Base-by-base conservation (phyloP, 2,113 vertebrate genomes). In the Mirza zaza region DNA sequence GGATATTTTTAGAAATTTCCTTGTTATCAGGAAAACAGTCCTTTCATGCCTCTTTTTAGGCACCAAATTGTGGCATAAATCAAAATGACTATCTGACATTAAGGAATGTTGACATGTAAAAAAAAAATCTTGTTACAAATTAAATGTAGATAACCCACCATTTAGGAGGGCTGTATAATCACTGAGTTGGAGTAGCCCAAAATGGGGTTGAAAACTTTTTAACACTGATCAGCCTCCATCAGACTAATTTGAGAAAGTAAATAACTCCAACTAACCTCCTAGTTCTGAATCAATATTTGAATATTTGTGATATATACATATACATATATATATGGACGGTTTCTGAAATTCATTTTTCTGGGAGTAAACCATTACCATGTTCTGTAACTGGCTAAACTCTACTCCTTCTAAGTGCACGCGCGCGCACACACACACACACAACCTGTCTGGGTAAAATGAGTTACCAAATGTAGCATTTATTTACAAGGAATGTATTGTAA, bases 381-480 rank as follows among this genome's bases (percentile, higher is more conserved):
- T 84, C 29, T 94, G 55, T 5, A 81, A n/a, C 55, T 32, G 45
- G 52, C 9, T 70, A 70, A 85, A 82, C 27, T 87, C 14, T 32
- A 1, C 8, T 75, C 8, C 63, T 15, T 77, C 21, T 70, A 70
- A 42, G 52, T 5, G 5, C 5, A 6, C 45, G 23, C 34, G 59
- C 42, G 50, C 29, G 50, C 13, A 3, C 13, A 14, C 36, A n/a
- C 34, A 68, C 25, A 20, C 48, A 82, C 8, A 17, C 21, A 11
- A 23, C 25, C 63, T 91, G 79, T 61, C 81, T 86, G 91, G 90
- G 96, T 82, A 90, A n/a, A 97, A 45, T 6, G 65, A 81, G 13
- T 73, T 67, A 97, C 20, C 89, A 95, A 87, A 87, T 27, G 73
- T 10, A 97, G 67, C 32, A 97, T 94, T 89, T 89, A 97, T 86